Base-by-base conservation (phyloP, 2,888 invertebrate genomes). In the Perdita meconis region DNA sequence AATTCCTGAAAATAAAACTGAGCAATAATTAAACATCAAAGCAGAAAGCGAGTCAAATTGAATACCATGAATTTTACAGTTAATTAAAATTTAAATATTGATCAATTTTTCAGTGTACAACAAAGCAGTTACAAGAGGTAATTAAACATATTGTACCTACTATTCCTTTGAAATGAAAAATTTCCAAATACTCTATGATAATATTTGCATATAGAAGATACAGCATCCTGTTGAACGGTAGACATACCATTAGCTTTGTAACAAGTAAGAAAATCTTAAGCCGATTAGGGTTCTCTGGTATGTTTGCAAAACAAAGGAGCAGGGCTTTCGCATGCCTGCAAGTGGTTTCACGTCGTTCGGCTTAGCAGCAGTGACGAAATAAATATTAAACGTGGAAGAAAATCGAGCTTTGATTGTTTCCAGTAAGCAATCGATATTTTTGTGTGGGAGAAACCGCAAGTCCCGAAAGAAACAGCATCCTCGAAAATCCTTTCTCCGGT, bases 401-500 rank as follows among this genome's bases (percentile, higher is more conserved):
- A 44, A 19, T 19, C 19, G 2, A 47, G 19, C 0, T 10, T 10
- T n/a, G 19, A 8, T 47, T 47, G 47, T 47, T 22, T 10, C 47
- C 6, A 8, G 1, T 6, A 22, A 22, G 16, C 22, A 19, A 2
- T 10, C 10, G 44, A 16, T 6, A n/a, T 19, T 16, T 16, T 19
- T 19, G 44, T 8, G 44, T 44, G n/a, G 6, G 16, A 16, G 8
- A n/a, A 16, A 44, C 16, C 44, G 26, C 53, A 26, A 50, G n/a
- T 22, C 16, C 1, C 16, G 24, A 44, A 44, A 30, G 59, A 51
- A 26, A 63, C 12, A 50, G 34, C 51, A 61, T 69, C 40, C 38
- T 53, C 13, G 56, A 8, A 16, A 6, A 30, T 19, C 30, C 13
- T 44, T 44, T 59, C n/a, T n/a, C 44, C 26, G 19, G 12, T 50